These are phyloP conservation scores for Zeugodacus cucurbitae DNA, from an alignment of 1,140 invertebrate genomes.

Conservation along the genomic window DNA sequence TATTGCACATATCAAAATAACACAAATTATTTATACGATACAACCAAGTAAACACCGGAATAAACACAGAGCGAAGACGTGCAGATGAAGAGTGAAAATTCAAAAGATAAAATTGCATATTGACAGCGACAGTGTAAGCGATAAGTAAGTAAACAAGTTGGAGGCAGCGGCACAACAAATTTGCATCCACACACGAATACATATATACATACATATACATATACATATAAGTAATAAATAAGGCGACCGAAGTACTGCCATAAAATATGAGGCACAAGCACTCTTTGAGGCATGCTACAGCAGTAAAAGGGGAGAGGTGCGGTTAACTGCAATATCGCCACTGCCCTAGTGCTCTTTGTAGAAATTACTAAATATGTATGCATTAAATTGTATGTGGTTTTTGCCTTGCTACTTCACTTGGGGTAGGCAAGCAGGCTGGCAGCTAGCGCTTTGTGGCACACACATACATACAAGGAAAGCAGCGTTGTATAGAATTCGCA, in stretches of 20 bases:
- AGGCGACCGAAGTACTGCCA: not conserved
- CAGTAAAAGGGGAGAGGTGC: no score
- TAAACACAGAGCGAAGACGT: not conserved
- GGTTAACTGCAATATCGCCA: not conserved
- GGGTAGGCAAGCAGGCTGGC: not conserved
- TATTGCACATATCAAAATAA: not conserved
- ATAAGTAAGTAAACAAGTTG: not conserved
- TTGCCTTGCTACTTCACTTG: not conserved
- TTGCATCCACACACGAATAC: no score
- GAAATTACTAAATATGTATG: not conserved
- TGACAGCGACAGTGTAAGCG: not conserved
- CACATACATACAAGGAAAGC: not conserved
- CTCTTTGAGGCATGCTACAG: not conserved
- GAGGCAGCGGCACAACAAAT: not conserved
- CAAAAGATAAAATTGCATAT: constrained; percentile 4
- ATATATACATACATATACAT: no score
- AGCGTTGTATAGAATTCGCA: not conserved
- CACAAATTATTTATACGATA: not conserved
- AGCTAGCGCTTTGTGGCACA: not conserved
- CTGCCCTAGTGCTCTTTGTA: constrained; percentile 9
- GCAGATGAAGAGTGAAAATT: not conserved
- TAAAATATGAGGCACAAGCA: not conserved
- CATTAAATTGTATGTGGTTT: not conserved
- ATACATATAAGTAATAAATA: not conserved
- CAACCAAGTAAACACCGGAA: not conserved